Conservation (phyloP, 2,113 vertebrate genomes). For the Anseranas semipalmata region DNA sequence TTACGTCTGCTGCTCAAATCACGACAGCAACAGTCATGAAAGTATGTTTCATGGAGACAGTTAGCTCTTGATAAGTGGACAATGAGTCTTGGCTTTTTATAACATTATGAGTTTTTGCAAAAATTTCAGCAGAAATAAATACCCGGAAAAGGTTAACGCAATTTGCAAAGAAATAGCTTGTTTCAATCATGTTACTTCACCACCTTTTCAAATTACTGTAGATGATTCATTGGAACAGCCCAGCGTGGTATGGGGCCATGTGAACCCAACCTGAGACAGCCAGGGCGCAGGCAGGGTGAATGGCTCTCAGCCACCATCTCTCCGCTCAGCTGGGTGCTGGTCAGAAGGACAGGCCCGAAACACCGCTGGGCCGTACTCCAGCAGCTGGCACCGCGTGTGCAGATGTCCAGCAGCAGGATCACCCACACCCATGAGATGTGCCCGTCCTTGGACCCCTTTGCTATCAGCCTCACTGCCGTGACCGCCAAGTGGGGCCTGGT, state of each 20-base stretch:
- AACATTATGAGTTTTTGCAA: background rate
- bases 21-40: conserved; percentile 68
- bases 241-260: background rate
- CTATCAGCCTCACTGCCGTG: background rate
- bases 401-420: background rate
- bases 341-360: background rate
- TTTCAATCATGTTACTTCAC: background rate
- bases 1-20: conserved; percentile 70
- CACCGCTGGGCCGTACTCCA: background rate
- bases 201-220: background rate
- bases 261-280: background rate
- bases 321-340: background rate
- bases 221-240: background rate
- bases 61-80: conserved; percentile 49
- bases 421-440: background rate
- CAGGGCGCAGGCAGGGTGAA: background rate
- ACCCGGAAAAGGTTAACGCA: background rate
- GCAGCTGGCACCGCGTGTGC: background rate
- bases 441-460: background rate
- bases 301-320: background rate
- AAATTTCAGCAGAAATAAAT: background rate
- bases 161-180: background rate
- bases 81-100: conserved; percentile 35
- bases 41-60: conserved; percentile 52
- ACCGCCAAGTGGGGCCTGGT: background rate